Base-by-base conservation (phyloP, 2,888 invertebrate species). In the Parasteatoda lunata region DNA sequence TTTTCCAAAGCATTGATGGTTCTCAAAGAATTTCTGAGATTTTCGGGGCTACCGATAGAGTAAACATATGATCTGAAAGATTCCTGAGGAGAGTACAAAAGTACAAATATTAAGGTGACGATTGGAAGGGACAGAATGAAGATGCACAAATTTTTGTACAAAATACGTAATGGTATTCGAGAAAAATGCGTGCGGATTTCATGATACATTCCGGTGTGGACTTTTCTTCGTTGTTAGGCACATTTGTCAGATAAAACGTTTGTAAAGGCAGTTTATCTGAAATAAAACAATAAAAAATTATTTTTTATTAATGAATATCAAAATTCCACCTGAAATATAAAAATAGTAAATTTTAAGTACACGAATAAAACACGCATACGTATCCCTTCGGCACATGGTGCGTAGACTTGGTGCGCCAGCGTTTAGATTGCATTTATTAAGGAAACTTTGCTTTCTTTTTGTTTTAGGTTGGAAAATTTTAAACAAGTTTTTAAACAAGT, bases 51-150 rank as follows among this genome's bases (percentile, higher is more conserved):
- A 59, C 9, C n/a, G 30, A 30, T 30, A 13, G 73, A 8, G 11
- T 73, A 30, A 45, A 13, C 5, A 51, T 68, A 66, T 45, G 52
- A 5, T 6, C 15, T 15, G 13, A 30, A 65, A 9, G 59, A 48
- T 7, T 84, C 77, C 47, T 48, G 71, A 3, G 84, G 59, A 13
- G 84, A 68, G 59, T 84, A 75, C 15, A 75, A 9, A 11, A 84
- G 70, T 6, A 84, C 30, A 51, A 78, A 84, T 48, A 84, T 13
- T 0, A 84, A 49, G 9, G 79, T 69, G 69, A 75, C 75, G 0
- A 79, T 54, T 5, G 84, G 79, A 5, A 84, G 64, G 30, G 75
- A 48, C 4, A 84, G 76, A n/a, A 76, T n/a, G 47, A 78, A 47
- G 51, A 75, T 7, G 59, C 73, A 84, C 1, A 49, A 52, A 51